phyloP scores from a whole-genome alignment of 2,888 invertebrate species.

The Lepidonotus clava region DNA sequence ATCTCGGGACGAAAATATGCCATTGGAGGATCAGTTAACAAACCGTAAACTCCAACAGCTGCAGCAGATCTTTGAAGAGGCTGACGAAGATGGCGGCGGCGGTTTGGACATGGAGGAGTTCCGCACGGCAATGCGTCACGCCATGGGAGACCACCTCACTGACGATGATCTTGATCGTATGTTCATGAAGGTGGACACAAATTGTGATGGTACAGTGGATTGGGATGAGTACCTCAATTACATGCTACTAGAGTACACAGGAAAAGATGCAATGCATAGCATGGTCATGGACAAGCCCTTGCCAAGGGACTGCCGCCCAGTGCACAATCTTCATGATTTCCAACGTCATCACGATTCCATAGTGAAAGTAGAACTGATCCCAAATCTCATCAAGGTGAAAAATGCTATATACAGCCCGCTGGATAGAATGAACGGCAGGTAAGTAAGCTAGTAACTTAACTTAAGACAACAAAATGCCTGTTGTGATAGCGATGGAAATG shows the following conservation, averaged over 20 bases:
- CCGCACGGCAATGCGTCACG: constrained; percentile 70
- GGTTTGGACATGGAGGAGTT: constrained; percentile 74
- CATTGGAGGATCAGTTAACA: constrained; percentile 12
- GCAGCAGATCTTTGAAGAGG: constrained; percentile 68
- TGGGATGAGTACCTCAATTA: constrained; percentile 91
- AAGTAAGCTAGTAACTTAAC: background rate
- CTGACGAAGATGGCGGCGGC: constrained; percentile 69
- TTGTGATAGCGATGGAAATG: no score
- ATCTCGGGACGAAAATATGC: background rate
- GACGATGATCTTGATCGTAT: constrained; percentile 71
- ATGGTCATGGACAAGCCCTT: constrained; percentile 43
- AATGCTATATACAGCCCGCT: constrained; percentile 66
- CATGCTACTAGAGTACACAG: constrained; percentile 86
- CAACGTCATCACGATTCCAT: constrained; percentile 58
- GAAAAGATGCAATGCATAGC: constrained; percentile 70
- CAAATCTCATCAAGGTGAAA: constrained; percentile 41
- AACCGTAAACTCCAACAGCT: constrained; percentile 33
- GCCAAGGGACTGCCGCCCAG: background rate
- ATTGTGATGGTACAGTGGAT: constrained; percentile 83
- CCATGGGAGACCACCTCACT: constrained; percentile 70
- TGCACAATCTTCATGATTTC: constrained; percentile 43
- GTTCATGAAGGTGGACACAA: constrained; percentile 81
- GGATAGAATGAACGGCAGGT: background rate
- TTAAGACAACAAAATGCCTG: no score
- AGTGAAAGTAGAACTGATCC: constrained; percentile 45